Base-by-base conservation (phyloP, 2,113 vertebrate genomes). In the Xiphias gladius region DNA sequence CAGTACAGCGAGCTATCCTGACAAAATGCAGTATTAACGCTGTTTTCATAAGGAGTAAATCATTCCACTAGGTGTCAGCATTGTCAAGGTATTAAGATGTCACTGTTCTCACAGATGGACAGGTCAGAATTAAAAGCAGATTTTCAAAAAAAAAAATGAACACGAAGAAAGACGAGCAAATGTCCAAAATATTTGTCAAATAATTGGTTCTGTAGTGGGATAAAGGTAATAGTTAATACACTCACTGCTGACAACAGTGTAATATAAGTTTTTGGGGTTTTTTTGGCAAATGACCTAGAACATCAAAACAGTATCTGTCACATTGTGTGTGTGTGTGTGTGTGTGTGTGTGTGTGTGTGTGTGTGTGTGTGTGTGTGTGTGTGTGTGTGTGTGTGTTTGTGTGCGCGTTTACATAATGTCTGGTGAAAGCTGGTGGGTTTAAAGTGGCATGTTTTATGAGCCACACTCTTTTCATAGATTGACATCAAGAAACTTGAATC, bases 31-130 rank as follows among this genome's bases (percentile, higher is more conserved):
- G 16, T 17, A 16, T 9, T 1, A 3, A 20, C 5, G 19, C 48
- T 50, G 19, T 52, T 4, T 19, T 17, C 14, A 9, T 7, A 0
- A 11, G 0, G 4, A 20, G 11, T 13, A 3, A 12, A 39, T 2
- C 1, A 9, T 0, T 24, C 73, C 93, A 46, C 89, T 66, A 91
- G 92, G 77, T 87, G 88, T 71, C 92, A 91, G 86, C 28, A 78
- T 84, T 73, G 74, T 70, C 74, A 58, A 70, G 16, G 77, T 68
- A 2, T 79, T 75, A 28, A 2, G n/a, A n/a, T 7, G 35, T 19
- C 9, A 30, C 32, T 26, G 39, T 11, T 13, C 50, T 30, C 37
- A 5, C 19, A 11, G 22, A 30, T 4, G 10, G 14, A 41, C 50
- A 3, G 9, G 7, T 30, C 58, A 32, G 55, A 79, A 90, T 89